Conservation (phyloP, 2,113 vertebrate species). For the Galemys pyrenaicus region DNA sequence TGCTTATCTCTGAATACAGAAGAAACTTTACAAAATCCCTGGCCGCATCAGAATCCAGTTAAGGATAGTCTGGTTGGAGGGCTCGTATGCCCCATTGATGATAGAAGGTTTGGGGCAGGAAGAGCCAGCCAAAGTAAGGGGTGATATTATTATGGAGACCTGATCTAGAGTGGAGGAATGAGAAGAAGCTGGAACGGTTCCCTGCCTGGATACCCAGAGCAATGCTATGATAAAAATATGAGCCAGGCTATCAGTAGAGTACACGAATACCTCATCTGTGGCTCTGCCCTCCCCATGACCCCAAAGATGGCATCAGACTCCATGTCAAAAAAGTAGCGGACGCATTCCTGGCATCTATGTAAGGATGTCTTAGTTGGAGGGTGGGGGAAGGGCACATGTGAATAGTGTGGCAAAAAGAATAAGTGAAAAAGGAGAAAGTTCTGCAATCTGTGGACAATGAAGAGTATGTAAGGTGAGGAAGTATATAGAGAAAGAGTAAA, state of each 20-base stretch:
- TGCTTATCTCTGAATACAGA: slow-evolving; percentile 74
- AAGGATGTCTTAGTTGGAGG: slow-evolving; percentile 37
- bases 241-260: neutral
- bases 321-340: slow-evolving; percentile 64
- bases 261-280: neutral
- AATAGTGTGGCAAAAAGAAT: neutral
- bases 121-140: slow-evolving; percentile 37
- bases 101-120: slow-evolving; percentile 40
- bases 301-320: neutral
- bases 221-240: slow-evolving; percentile 78
- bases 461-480: neutral
- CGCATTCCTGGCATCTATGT: neutral
- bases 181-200: slow-evolving; percentile 61
- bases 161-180: slow-evolving; percentile 55
- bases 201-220: slow-evolving; percentile 77
- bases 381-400: neutral
- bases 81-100: slow-evolving; percentile 30
- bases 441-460: neutral
- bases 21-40: neutral
- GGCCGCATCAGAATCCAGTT: neutral
- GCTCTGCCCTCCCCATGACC: slow-evolving; percentile 60
- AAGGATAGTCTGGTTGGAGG: slow-evolving; percentile 1
- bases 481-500: neutral
- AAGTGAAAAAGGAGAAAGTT: neutral
- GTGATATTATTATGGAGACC: slow-evolving; percentile 60